Conservation (phyloP, 2,113 vertebrate genomes). For the Hylia prasina region DNA sequence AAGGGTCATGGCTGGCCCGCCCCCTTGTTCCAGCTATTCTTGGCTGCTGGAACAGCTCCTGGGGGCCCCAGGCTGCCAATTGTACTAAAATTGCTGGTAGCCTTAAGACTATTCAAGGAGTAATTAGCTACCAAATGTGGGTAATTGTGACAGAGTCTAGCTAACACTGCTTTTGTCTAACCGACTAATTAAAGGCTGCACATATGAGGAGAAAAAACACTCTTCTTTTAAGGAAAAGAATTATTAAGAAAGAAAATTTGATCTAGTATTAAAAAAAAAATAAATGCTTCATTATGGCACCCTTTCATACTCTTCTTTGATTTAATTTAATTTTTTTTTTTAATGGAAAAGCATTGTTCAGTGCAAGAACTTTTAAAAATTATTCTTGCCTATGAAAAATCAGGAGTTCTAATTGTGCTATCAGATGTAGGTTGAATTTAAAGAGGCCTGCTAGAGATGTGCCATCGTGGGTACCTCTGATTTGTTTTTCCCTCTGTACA, state of each 20-base stretch:
- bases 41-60: conserved; percentile 58
- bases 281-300: not conserved
- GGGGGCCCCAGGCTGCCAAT: conserved; percentile 36
- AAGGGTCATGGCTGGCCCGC: not conserved
- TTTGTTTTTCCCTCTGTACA: not conserved
- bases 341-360: not conserved
- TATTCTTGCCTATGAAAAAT: not conserved
- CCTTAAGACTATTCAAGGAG: conserved; percentile 50
- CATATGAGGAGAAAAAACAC: not conserved
- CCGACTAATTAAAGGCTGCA: conserved; percentile 23
- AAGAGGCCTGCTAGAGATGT: not conserved
- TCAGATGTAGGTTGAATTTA: not conserved
- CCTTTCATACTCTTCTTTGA: not conserved
- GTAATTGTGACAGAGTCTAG: conserved; percentile 44
- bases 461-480: not conserved
- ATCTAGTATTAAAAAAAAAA: not conserved
- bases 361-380: not conserved
- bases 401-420: not conserved
- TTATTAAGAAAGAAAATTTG: not conserved
- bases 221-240: not conserved
- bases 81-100: conserved; percentile 38
- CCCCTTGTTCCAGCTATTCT: conserved; percentile 37
- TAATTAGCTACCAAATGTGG: conserved; percentile 54
- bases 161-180: conserved; percentile 30
- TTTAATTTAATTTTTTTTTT: not conserved